Conservation (phyloP, 2,113 vertebrate genomes). For the Channa argus region DNA sequence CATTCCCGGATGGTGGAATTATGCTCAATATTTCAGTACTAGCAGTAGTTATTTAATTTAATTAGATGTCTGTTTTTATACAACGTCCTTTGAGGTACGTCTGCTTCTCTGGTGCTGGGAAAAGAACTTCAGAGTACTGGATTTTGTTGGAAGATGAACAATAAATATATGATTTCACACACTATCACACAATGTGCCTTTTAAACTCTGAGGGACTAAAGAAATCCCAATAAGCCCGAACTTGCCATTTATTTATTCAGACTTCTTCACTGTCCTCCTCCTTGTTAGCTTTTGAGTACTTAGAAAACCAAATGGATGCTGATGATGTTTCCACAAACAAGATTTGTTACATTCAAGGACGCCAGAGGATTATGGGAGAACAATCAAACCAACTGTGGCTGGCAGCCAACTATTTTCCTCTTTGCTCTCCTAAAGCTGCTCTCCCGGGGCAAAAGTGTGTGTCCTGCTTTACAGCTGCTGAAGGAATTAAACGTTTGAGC, state of each 20-base stretch:
- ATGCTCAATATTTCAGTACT: neutral
- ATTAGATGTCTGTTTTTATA: too few species aligned
- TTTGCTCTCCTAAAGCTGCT: too few species aligned
- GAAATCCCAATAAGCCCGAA: neutral
- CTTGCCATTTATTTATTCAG: neutral
- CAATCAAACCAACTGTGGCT: neutral
- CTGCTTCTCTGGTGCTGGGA: too few species aligned
- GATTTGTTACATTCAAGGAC: conserved; percentile 7
- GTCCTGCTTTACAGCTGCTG: neutral
- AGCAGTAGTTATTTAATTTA: conserved; percentile 17
- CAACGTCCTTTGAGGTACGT: too few species aligned
- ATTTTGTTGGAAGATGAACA: conserved; percentile 12
- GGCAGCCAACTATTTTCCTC: conserved; percentile 2
- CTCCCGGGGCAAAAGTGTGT: neutral
- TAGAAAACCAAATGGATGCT: neutral
- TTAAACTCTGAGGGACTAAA: conserved; percentile 7
- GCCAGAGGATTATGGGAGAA: neutral
- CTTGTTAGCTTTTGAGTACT: neutral
- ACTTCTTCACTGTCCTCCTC: too few species aligned
- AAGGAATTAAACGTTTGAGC: too few species aligned
- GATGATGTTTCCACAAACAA: conserved; percentile 2
- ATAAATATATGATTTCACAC: conserved; percentile 6
- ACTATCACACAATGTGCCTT: neutral
- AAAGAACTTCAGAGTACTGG: too few species aligned
- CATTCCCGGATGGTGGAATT: neutral